Base-by-base conservation (phyloP, 2,113 vertebrate genomes). In the Oreochromis aureus region DNA sequence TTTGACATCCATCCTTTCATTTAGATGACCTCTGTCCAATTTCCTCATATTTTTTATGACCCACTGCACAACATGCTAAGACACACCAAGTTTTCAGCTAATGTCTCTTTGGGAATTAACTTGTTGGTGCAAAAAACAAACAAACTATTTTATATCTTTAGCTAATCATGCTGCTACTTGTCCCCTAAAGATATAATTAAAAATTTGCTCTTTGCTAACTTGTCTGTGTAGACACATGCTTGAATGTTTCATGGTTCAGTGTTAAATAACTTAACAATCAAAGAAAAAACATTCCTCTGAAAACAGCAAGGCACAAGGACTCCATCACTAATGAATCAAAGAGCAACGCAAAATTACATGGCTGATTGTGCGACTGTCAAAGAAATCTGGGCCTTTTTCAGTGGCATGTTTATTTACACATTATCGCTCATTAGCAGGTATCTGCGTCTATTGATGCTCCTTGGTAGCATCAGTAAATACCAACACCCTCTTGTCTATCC, bases 241-340 rank as follows among this genome's bases (percentile, higher is more conserved):
- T 58, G 56, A 58, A 15, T 30, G 24, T 30, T 16, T 59, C 56
- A 0, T 59, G 24, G 13, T 30, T 58, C 24, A 59, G 56, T 16
- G 56, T 59, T 59, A 59, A 30, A 59, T 59, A 27, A 30, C 56
- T 58, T 16, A 16, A 34, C 34, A 34, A 27, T 1, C 1, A 56
- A 58, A 58, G 4, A 27, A 58, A 0, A 58, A n/a, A n/a, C 51
- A 53, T n/a, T 10, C 51, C 51, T 54, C 9, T 54, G 2, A 54
- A 54, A 54, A 54, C 51, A 54, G 51, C 5, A 10, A 30, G 56
- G 13, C 13, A 30, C 55, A 58, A 2, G 4, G 55, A 27, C 4
- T 13, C 22, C 2, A 0, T 27, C 55, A 27, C 55, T 27, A 27
- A 2, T 27, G 22, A 58, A 27, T 27, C 0, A 58, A 3, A 56